Conservation (phyloP, 2,797 vertebrate species). For the Muscicapa striata region DNA sequence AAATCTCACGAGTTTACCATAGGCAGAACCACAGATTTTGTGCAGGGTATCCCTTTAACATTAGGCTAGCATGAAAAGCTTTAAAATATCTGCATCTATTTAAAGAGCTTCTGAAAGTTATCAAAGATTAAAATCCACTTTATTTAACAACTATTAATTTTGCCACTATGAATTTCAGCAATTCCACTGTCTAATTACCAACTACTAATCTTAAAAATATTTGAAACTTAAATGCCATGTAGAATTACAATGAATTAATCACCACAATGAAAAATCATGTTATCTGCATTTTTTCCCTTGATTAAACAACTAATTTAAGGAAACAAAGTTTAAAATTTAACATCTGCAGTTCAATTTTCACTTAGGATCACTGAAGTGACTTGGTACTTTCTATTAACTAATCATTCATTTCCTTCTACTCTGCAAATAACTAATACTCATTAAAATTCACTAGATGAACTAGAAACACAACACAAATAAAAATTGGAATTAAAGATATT, state of each 20-base stretch:
- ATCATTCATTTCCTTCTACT: neutral
- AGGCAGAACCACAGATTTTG: neutral
- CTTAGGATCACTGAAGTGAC: neutral
- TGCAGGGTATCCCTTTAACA: neutral
- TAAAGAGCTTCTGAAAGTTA: neutral
- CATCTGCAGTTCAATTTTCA: neutral
- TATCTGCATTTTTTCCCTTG: neutral
- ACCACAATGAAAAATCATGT: neutral
- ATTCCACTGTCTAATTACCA: neutral
- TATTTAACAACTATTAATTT: neutral
- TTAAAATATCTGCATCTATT: neutral
- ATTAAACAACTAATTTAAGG: neutral
- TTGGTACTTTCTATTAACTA: neutral
- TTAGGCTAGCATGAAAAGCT: neutral
- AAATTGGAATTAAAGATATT: neutral
- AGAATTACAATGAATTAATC: neutral
- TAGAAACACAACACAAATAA: neutral
- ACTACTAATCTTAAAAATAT: neutral
- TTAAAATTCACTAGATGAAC: neutral
- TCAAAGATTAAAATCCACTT: neutral
- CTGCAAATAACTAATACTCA: neutral
- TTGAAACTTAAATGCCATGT: neutral
- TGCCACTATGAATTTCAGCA: neutral
- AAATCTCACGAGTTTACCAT: neutral
- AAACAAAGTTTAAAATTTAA: neutral